A percentile compares a stretch with the other conserved stretches of the same genome.
Evolutionary conservation across 2,888 invertebrate genomes (phyloP).

Genomic region (Pollenia amentaria): DNA sequence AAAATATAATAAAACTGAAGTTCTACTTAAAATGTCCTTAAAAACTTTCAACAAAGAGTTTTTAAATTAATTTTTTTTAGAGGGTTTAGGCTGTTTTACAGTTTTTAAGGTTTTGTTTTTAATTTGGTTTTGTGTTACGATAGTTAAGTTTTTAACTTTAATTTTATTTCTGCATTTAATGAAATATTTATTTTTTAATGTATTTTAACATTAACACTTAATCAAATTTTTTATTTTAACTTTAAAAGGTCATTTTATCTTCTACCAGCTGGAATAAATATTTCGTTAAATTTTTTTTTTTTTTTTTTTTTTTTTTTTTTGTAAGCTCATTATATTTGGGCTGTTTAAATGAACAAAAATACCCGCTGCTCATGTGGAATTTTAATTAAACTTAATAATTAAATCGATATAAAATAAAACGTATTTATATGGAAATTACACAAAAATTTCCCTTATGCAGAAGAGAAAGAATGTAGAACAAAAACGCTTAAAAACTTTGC

Average conservation of each 20-base stretch:
- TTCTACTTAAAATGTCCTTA: too few species aligned
- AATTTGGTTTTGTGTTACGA: too few species aligned
- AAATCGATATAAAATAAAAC: slow-evolving; percentile 54
- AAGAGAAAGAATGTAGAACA: background rate
- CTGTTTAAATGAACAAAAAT: slow-evolving; percentile 10
- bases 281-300: background rate
- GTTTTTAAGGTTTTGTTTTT: too few species aligned
- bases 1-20: too few species aligned
- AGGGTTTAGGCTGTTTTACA: too few species aligned
- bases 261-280: background rate
- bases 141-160: background rate
- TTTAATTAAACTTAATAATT: slow-evolving; percentile 66
- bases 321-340: slow-evolving; percentile 2
- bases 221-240: slow-evolving; percentile 1
- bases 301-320: background rate
- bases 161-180: background rate
- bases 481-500: slow-evolving; percentile 10
- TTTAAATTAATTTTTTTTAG: too few species aligned
- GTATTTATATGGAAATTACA: slow-evolving; percentile 63
- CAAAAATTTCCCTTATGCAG: background rate
- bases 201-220: slow-evolving; percentile 13
- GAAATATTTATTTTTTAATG: background rate
- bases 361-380: slow-evolving; percentile 47
- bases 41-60: too few species aligned
- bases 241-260: slow-evolving; percentile 11